These are phyloP conservation scores for Tortrix viridana DNA, from an alignment of 2,888 invertebrate genomes.

Conservation along the genomic window DNA sequence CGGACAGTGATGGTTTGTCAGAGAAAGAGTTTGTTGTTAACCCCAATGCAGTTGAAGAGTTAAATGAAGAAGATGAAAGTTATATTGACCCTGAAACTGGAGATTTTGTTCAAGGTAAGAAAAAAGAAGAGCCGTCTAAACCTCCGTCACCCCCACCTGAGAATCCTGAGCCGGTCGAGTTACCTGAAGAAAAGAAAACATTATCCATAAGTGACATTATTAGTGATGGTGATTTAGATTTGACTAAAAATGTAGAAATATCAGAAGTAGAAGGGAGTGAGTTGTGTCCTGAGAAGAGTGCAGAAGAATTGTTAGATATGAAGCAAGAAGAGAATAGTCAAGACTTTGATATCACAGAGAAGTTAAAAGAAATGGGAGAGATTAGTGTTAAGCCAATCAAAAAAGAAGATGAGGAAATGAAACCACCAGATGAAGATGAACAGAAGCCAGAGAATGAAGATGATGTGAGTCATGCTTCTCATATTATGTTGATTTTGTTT, in stretches of 20 bases:
- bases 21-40: constrained; percentile 80
- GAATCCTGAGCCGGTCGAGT: constrained; percentile 35
- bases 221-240: constrained; percentile 75
- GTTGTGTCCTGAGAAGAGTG: constrained; percentile 70
- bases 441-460: constrained; percentile 73
- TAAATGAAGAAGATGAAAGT: constrained; percentile 77
- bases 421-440: constrained; percentile 52
- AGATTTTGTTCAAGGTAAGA: constrained; percentile 69
- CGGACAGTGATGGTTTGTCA: constrained; percentile 79
- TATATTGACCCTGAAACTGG: constrained; percentile 81
- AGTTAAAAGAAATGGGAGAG: constrained; percentile 86
- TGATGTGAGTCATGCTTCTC: constrained; percentile 62
- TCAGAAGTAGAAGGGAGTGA: constrained; percentile 77
- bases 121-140: constrained; percentile 46
- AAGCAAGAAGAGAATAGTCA: constrained; percentile 73
- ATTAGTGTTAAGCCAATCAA: constrained; percentile 77
- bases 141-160: constrained; percentile 40
- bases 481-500: neutral
- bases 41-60: constrained; percentile 74
- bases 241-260: constrained; percentile 78
- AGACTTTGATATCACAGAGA: constrained; percentile 85
- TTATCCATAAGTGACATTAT: constrained; percentile 80
- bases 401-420: constrained; percentile 58
- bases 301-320: constrained; percentile 71
- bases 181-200: constrained; percentile 64